Evolutionary conservation across 2,888 invertebrate genomes (phyloP), one percentile per base, ranked within the genome.

Genomic region (Diogma glabrata): DNA sequence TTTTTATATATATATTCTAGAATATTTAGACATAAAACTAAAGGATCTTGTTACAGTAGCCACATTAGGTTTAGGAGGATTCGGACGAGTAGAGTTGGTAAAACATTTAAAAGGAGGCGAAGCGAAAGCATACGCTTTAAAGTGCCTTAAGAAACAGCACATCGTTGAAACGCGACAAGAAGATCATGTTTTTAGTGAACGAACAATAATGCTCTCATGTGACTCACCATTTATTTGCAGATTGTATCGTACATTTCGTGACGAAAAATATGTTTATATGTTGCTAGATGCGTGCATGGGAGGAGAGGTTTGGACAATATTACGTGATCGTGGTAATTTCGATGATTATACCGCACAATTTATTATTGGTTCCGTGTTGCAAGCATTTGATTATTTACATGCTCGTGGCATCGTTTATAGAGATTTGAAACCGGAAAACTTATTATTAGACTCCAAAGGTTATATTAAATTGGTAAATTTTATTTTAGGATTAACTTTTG

Each of bases 401-500:
- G 76, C 81, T 7, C 77, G 84, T 56, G 83, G 86, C 53, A 86
- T 92, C 56, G 83, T 94, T 54, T 87, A 87, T 63, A 75, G 94
- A 52, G 95, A 95, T 69, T 78, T 96, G 33, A 95, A 96, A 64
- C 95, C 95, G 1, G 95, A 95, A 72, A 95, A 95, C 69, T 73
- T 96, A 49, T 81, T 95, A 75, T 72, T 95, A 12, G 90, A 92
- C 58, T 73, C 75, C 52, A 73, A 79, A 43, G 95, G 95, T 54
- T 92, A 92, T 63, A 78, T 92, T 12, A 95, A 94, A 76, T 72
- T 95, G 72, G 91, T 87, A 68, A 66, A 70, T 63, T 17, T 5
- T 24, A n/a, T n/a, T n/a, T n/a, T n/a, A n/a, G n/a, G n/a, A n/a
- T n/a, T n/a, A n/a, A n/a, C n/a, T n/a, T n/a, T n/a, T n/a, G n/a